A percentile compares a stretch with the other conserved stretches of the same genome.
Evolutionary conservation across 2,797 vertebrate species (phyloP).

Genomic region (Ataeniobius toweri): DNA sequence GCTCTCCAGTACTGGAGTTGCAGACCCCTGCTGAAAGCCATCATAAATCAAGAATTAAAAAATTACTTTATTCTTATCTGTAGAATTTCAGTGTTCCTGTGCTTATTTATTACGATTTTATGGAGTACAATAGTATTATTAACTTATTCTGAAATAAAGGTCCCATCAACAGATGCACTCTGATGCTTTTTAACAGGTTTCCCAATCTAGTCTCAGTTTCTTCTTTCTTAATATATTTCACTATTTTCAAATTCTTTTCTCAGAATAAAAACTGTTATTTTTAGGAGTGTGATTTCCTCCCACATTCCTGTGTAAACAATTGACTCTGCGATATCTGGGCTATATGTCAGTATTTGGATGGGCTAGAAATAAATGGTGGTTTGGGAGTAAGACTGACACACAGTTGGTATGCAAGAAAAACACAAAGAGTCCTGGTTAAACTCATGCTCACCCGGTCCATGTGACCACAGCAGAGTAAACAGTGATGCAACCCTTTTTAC

Average conservation of each 20-base stretch:
- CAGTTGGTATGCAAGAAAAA: background rate
- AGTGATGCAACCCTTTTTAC: slow-evolving; percentile 32
- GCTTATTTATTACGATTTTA: background rate
- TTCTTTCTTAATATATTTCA: background rate
- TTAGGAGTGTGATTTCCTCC: slow-evolving; percentile 7
- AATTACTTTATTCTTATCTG: background rate
- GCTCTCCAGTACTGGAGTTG: too few relatives aligned
- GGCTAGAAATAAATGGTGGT: slow-evolving; percentile 21
- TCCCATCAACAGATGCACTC: background rate
- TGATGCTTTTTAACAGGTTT: background rate
- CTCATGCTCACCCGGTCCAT: slow-evolving; percentile 54
- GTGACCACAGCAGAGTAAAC: slow-evolving; percentile 62
- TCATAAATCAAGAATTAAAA: background rate
- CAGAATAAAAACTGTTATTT: background rate
- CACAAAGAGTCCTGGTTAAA: slow-evolving; percentile 34
- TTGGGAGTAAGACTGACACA: slow-evolving; percentile 16
- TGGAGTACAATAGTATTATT: background rate
- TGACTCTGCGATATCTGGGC: slow-evolving; percentile 6
- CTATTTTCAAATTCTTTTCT: background rate
- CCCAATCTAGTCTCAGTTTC: background rate
- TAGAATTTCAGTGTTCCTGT: background rate
- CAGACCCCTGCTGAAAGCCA: too few relatives aligned
- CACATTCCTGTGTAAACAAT: slow-evolving; percentile 21
- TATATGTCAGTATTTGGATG: slow-evolving; percentile 11
- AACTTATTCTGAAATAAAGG: background rate